Conservation (phyloP, 2,888 invertebrate species). For the Trypoxylon attenuatum region DNA sequence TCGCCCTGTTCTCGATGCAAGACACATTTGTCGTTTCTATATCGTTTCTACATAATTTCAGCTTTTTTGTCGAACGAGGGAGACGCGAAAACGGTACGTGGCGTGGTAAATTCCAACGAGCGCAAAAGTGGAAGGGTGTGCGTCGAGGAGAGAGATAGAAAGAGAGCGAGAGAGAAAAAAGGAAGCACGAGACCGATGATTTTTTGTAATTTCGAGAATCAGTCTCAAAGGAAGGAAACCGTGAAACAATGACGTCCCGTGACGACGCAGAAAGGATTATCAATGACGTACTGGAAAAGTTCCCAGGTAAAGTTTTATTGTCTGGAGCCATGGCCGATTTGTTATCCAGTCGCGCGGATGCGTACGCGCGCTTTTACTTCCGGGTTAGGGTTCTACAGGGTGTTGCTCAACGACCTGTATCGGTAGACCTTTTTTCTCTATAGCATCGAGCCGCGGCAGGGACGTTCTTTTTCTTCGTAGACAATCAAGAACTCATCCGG, state of each 20-base stretch:
- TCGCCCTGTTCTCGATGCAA: background rate
- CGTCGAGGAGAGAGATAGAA: background rate
- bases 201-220: constrained; percentile 1
- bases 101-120: background rate
- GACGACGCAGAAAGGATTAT: constrained; percentile 36
- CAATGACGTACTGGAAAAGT: constrained; percentile 55
- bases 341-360: constrained; percentile 73
- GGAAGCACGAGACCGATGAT: background rate
- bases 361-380: constrained; percentile 71
- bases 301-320: constrained; percentile 65
- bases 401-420: constrained; percentile 62
- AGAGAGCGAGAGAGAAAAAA: background rate
- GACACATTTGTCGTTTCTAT: background rate
- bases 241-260: constrained; percentile 13
- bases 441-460: constrained; percentile 45
- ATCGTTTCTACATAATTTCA: too few species aligned
- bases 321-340: constrained; percentile 72
- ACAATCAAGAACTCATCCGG: constrained; percentile 53
- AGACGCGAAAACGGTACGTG: too few species aligned
- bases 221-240: constrained; percentile 4
- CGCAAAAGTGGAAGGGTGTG: background rate
- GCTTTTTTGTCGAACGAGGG: too few species aligned
- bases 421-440: constrained; percentile 54
- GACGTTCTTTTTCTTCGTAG: constrained; percentile 58
- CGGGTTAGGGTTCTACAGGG: constrained; percentile 65